Percentiles rank a stretch among this genome's conserved stretches.
Evolutionary conservation across 2,113 vertebrate species (phyloP).

Genomic region (Rhizomys pruinosus): DNA sequence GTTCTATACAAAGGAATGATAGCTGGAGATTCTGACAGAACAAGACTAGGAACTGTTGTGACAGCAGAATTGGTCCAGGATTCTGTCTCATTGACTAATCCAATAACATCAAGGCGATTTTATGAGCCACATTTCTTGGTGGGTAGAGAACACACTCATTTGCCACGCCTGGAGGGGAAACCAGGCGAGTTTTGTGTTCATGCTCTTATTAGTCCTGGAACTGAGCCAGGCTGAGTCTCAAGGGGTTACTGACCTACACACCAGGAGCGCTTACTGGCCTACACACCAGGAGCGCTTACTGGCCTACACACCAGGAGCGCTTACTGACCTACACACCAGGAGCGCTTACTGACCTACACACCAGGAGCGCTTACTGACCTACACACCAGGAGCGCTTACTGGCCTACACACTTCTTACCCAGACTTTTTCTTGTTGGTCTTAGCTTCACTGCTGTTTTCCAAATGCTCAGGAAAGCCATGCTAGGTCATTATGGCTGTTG

Average conservation of each 20-base stretch:
- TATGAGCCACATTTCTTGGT: not conserved
- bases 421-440: not conserved
- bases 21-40: constrained; percentile 23
- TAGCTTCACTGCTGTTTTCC: not conserved
- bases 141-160: not conserved
- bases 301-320: not conserved
- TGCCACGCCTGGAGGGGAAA: not conserved
- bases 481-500: constrained; percentile 26
- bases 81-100: constrained; percentile 39
- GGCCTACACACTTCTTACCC: not conserved
- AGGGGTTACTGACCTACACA: not conserved
- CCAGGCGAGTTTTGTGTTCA: not conserved
- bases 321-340: not conserved
- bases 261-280: not conserved
- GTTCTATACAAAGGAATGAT: not conserved
- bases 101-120: not conserved
- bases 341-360: too few species aligned
- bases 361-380: not conserved
- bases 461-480: not conserved
- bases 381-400: not conserved
- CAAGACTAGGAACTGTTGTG: not conserved
- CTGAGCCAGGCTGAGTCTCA: not conserved
- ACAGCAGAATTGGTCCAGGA: not conserved
- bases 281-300: not conserved
- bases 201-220: not conserved